Base-by-base conservation (phyloP, 2,888 invertebrate genomes). In the Eupithecia tripunctaria region DNA sequence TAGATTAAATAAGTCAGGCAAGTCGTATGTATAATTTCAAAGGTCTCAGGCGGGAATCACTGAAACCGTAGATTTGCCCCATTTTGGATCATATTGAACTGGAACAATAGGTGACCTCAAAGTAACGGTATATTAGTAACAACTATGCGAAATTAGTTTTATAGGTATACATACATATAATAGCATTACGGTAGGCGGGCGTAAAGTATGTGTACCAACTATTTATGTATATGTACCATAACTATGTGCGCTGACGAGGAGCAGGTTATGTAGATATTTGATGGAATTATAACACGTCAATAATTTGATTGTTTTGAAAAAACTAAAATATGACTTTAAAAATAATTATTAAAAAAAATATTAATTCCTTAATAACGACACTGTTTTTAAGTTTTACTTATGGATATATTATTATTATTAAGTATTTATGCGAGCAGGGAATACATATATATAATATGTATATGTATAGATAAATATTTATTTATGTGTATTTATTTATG, bases 1-100 rank as follows among this genome's bases (percentile, higher is more conserved):
- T 56, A 51, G 21, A 51, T 47, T n/a, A n/a, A 47, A 47, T 47
- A 47, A n/a, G 47, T 47, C 36, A 8, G 8, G 32, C 12, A 10
- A 5, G 36, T 38, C 38, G 38, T 14, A 38, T 12, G 38, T 12
- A 47, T n/a, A 47, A 47, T n/a, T 43, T 51, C 10, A 51, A 51
- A 51, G 51, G n/a, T 43, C 47, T 8, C 47, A 21, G 0, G n/a
- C n/a, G 47, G 51, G 10, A 51, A 21, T 12, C n/a, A 51, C 56
- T 25, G 56, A 25, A 56, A 56, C 14, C 56, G 12, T 56, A 56
- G 12, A 56, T 25, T 25, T 56, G 21, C 25, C 56, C 25, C 25
- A 56, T 25, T 56, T 56, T 56, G 25, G 56, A 56, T 56, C 56
- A 56, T 56, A 25, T 56, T 21, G 56, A 56, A 56, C 25, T 56